Conservation (phyloP, 2,888 invertebrate species). For the Tenthredo notha region DNA sequence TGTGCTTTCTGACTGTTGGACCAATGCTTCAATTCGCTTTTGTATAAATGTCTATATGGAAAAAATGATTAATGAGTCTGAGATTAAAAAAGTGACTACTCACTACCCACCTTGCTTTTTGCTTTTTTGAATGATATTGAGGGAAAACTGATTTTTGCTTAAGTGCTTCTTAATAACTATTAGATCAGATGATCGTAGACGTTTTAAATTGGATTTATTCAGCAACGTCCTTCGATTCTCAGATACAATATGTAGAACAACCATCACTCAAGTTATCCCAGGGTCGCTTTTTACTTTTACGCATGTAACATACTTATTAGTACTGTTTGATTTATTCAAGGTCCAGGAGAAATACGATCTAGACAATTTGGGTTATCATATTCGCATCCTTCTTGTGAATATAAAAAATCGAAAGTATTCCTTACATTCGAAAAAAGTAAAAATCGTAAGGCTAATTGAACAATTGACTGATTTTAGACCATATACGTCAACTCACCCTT, state of each 20-base stretch:
- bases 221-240: not conserved
- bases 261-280: not conserved
- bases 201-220: not conserved
- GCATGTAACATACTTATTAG: not conserved
- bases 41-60: not conserved
- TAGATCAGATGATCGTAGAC: not conserved
- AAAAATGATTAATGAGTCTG: not conserved
- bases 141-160: not conserved
- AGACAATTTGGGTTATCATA: not conserved
- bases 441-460: not conserved
- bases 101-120: not conserved
- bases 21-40: conserved; percentile 21
- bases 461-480: not conserved
- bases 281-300: not conserved
- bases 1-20: not conserved
- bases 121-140: not conserved
- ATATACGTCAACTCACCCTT: not conserved
- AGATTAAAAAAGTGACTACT: not conserved
- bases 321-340: not conserved
- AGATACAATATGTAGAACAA: conserved; percentile 12
- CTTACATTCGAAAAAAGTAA: not conserved
- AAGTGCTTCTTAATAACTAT: not conserved
- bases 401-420: not conserved
- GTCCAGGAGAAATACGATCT: not conserved
- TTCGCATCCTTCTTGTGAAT: not conserved